phyloP scores from a whole-genome alignment of 2,888 invertebrate species.

The Bellardia bayeri region DNA sequence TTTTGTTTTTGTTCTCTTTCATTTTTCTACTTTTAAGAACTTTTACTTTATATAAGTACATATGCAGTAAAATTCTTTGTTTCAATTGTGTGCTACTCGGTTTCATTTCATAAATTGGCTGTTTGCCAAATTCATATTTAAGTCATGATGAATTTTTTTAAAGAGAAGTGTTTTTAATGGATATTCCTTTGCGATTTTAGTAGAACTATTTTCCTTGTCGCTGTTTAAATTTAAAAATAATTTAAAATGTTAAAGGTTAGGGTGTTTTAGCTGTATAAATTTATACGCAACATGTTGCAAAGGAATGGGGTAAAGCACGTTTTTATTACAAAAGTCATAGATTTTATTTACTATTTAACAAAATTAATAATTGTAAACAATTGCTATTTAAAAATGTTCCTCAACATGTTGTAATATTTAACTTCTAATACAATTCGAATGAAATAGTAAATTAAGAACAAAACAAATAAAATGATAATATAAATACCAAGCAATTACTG shows the following conservation, averaged over 20 bases:
- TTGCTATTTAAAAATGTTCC: neutral
- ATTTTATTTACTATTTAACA: too few species aligned
- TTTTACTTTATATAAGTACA: slow-evolving; percentile 46
- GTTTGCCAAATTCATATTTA: slow-evolving; percentile 22
- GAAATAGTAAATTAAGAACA: too few species aligned
- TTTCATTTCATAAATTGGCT: slow-evolving; percentile 23
- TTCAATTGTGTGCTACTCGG: neutral
- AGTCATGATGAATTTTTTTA: neutral
- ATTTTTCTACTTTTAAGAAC: slow-evolving; percentile 19
- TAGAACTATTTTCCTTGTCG: neutral
- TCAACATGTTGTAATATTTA: neutral
- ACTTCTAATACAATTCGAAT: too few species aligned
- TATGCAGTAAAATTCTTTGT: slow-evolving; percentile 1
- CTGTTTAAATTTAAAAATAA: neutral
- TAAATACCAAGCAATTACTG: too few species aligned
- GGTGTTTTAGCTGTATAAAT: too few species aligned
- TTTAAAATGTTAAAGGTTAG: neutral
- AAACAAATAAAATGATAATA: too few species aligned
- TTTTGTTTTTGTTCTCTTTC: slow-evolving; percentile 3
- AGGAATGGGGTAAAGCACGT: too few species aligned
- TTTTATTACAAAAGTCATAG: neutral
- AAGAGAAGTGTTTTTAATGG: neutral
- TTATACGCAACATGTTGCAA: neutral
- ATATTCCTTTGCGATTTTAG: neutral
- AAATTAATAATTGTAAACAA: too few species aligned